Percentiles rank a stretch among this genome's conserved stretches.
Evolutionary conservation across 2,797 vertebrate species (phyloP).

Genomic region (Sebastes matsubarae): DNA sequence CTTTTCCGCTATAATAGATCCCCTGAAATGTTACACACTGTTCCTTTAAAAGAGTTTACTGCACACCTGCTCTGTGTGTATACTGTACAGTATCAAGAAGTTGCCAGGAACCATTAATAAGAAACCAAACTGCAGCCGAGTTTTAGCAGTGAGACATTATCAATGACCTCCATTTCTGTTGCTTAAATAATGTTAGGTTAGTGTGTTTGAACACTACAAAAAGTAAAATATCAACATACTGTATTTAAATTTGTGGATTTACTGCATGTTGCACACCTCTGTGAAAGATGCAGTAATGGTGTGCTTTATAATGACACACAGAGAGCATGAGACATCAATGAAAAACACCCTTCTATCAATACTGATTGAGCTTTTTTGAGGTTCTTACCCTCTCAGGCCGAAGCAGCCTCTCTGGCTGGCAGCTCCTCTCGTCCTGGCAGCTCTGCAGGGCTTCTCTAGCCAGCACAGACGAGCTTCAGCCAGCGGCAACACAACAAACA

Average conservation of each 20-base stretch:
- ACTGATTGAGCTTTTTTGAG: neutral
- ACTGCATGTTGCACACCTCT: neutral
- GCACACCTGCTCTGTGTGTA: too few species aligned
- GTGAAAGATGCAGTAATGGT: neutral
- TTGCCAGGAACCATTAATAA: neutral
- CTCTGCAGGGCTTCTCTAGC: conserved; percentile 24
- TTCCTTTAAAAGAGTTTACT: too few species aligned
- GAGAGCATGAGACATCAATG: conserved; percentile 38
- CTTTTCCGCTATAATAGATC: too few species aligned
- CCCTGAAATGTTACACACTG: too few species aligned
- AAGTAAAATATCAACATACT: neutral
- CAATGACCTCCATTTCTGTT: neutral
- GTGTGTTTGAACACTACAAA: neutral
- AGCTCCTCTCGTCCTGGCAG: conserved; percentile 27
- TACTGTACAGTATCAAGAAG: neutral
- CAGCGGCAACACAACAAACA: conserved; percentile 42
- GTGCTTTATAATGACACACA: neutral
- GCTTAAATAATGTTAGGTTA: neutral
- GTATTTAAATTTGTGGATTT: neutral
- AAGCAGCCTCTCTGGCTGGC: conserved; percentile 23
- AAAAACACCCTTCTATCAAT: conserved; percentile 7
- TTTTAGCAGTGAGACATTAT: neutral
- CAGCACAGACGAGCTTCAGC: conserved; percentile 7
- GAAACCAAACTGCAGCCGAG: neutral
- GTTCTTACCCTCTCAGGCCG: conserved; percentile 7